A percentile compares a stretch with the other conserved stretches of the same genome.
phyloP scores from a whole-genome alignment of 2,113 vertebrate genomes.

The Suricata suricatta region DNA sequence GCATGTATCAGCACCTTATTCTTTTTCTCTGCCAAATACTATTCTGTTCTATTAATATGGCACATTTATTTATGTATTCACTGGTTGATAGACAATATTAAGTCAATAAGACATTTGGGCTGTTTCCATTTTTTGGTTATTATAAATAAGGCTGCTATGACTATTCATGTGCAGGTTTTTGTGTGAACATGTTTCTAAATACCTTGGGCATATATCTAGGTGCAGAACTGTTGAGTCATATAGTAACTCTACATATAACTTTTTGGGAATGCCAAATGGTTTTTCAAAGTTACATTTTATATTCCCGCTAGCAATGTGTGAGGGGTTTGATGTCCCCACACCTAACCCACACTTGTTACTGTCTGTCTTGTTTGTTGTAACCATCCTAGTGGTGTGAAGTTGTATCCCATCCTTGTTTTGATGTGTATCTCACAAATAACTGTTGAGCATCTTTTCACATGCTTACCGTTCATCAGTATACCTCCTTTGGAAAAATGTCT shows the following conservation, averaged over 20 bases:
- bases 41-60: neutral
- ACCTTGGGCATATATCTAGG: neutral
- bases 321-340: neutral
- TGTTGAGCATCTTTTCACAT: neutral
- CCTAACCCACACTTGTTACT: neutral
- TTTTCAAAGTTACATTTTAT: neutral
- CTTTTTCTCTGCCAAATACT: neutral
- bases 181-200: slow-evolving; percentile 6
- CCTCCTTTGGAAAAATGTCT: neutral
- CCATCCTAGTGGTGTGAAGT: neutral
- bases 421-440: neutral
- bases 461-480: neutral
- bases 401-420: neutral
- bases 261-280: neutral
- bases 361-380: neutral
- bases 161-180: neutral
- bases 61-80: neutral
- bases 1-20: neutral
- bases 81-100: neutral
- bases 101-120: neutral
- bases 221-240: neutral
- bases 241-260: neutral
- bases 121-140: neutral
- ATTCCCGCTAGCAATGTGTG: neutral
- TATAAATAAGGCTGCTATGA: neutral